phyloP scores from a whole-genome alignment of 2,888 invertebrate species.

The Agonopterix arenella region DNA sequence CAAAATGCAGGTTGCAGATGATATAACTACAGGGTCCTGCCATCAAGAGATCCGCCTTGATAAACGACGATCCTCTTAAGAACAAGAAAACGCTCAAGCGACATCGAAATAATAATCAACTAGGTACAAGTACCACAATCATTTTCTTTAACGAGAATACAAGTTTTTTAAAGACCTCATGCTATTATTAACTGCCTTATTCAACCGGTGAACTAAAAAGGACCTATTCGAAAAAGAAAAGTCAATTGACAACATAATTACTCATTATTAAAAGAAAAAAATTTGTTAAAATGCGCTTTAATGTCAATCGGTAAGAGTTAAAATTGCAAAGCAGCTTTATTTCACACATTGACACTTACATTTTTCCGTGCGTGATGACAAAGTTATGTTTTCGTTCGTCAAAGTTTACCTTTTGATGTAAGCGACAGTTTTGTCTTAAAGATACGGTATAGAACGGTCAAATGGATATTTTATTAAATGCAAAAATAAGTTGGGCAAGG shows the following conservation, averaged over 20 bases:
- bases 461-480: no score
- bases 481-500: no score
- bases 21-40: no score
- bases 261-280: slow-evolving; percentile 19
- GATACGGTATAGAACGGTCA: no score
- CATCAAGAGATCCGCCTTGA: no score
- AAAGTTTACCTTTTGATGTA: neutral
- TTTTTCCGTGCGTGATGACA: slow-evolving; percentile 8
- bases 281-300: slow-evolving; percentile 13
- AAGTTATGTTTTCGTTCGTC: neutral
- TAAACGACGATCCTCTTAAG: no score
- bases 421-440: no score
- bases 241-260: slow-evolving; percentile 42
- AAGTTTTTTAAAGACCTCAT: slow-evolving; percentile 8
- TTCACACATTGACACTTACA: slow-evolving; percentile 28
- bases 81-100: neutral
- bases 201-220: slow-evolving; percentile 19
- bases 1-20: no score
- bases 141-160: slow-evolving; percentile 16
- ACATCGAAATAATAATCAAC: neutral
- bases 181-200: slow-evolving; percentile 4
- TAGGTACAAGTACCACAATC: slow-evolving; percentile 1
- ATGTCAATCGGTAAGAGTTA: slow-evolving; percentile 7
- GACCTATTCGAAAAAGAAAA: slow-evolving; percentile 12
- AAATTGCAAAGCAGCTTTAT: slow-evolving; percentile 7